A percentile compares a stretch with the other conserved stretches of the same genome.
Evolutionary conservation across 2,797 vertebrate genomes (phyloP).

Genomic region (Potorous gilbertii): DNA sequence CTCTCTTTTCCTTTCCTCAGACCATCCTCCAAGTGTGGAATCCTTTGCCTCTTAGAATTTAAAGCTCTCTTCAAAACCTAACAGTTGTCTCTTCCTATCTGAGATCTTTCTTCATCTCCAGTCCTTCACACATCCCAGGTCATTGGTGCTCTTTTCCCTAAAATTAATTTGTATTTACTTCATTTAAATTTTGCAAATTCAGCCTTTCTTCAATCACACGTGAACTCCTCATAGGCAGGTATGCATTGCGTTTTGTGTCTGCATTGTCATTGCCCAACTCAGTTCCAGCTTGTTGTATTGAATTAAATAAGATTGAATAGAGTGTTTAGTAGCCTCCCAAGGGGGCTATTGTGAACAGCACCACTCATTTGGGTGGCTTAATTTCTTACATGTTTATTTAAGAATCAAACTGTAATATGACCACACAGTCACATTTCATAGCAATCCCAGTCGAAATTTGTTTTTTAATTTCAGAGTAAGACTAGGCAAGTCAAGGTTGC

Average conservation of each 20-base stretch:
- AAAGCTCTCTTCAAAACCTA: neutral
- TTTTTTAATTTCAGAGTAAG: conserved; percentile 35
- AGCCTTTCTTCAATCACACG: neutral
- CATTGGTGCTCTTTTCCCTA: neutral
- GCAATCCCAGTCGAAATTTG: conserved; percentile 39
- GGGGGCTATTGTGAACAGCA: conserved; percentile 2
- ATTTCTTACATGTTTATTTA: neutral
- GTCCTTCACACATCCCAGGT: neutral
- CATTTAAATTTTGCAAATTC: neutral
- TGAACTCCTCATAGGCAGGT: neutral
- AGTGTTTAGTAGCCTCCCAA: neutral
- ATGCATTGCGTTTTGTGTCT: neutral
- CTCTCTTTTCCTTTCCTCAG: neutral
- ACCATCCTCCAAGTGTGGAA: neutral
- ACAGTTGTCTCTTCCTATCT: neutral
- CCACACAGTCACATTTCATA: neutral
- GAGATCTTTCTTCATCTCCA: neutral
- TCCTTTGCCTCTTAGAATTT: neutral
- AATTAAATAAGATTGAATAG: neutral
- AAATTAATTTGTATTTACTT: neutral
- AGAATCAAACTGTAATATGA: conserved; percentile 48
- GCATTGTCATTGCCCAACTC: neutral
- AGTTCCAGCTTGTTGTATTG: neutral
- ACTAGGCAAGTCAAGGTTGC: conserved; percentile 29
- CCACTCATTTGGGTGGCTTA: neutral